Base-by-base conservation (phyloP, 2,888 invertebrate genomes). In the Dyspetes luteomarginatus region DNA sequence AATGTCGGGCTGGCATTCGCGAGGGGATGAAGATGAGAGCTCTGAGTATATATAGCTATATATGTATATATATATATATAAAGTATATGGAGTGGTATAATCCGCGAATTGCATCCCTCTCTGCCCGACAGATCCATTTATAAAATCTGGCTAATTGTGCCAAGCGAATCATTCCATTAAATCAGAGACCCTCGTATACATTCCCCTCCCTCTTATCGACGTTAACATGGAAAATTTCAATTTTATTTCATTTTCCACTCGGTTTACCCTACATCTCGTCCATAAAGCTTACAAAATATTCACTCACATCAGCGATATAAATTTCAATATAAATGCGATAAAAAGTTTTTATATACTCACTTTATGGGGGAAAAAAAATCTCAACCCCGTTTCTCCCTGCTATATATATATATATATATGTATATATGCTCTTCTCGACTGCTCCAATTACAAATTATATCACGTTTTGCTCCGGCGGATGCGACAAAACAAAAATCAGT, bases 101-200 rank as follows among this genome's bases (percentile, higher is more conserved):
- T 81, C 77, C 80, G 50, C 67, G 68, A 48, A 68, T 75, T 22
- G 75, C 76, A 81, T 79, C 72, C 68, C 69, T 64, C 68, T 72
- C 52, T 43, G 24, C 56, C 67, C 69, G 68, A 65, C 69, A 64
- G 79, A 88, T 87, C 86, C 88, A 82, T 82, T 89, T 87, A 85
- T 78, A 72, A 86, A 89, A 89, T 89, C 88, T 82, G 86, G 88
- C 88, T 89, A 90, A 90, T 90, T 90, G 85, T 82, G 85, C 85
- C 80, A 86, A 89, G 85, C 85, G 87, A 84, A 85, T 87, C 80
- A 81, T 84, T 78, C 82, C 60, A 75, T 84, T 84, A 83, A 68
- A 81, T 77, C 73, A 58, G 64, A 56, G 56, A 28, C 48, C 73
- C 67, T 69, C 68, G 28, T 15, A 9, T 17, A 15, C 65, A 17